These are phyloP conservation scores for Podiceps cristatus DNA, from an alignment of 2,113 vertebrate genomes.

Conservation along the genomic window DNA sequence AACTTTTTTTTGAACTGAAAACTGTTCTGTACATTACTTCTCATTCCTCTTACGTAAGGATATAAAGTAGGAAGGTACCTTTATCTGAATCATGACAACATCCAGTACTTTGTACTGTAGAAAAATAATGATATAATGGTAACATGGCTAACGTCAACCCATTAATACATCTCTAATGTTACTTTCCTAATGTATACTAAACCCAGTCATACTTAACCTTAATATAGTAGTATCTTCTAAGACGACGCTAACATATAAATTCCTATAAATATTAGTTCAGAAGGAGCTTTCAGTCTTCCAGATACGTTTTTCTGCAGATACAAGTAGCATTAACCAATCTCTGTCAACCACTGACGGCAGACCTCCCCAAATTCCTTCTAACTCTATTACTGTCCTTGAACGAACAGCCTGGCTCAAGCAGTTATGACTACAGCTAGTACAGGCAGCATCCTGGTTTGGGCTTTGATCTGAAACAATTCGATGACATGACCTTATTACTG, in stretches of 20 bases:
- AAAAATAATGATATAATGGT: neutral
- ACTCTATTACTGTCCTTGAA: neutral
- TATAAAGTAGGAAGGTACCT: neutral
- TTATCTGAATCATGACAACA: neutral
- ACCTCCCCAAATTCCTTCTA: neutral
- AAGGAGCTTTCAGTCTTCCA: neutral
- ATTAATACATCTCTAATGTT: neutral
- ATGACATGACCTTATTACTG: neutral
- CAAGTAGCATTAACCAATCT: neutral
- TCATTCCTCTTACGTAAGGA: neutral
- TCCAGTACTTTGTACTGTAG: neutral
- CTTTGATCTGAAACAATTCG: neutral
- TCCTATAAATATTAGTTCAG: neutral
- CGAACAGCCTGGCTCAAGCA: accelerated
- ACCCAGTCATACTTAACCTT: neutral
- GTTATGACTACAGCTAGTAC: neutral
- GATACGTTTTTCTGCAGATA: neutral
- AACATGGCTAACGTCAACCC: neutral
- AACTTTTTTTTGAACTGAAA: neutral
- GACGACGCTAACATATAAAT: too few relatives aligned
- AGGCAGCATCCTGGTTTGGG: neutral
- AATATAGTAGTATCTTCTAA: neutral
- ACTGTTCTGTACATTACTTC: neutral
- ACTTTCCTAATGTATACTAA: neutral
- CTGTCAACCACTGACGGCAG: neutral